These are phyloP conservation scores for Rhingia rostrata DNA, from an alignment of 2,888 invertebrate genomes.

Conservation along the genomic window DNA sequence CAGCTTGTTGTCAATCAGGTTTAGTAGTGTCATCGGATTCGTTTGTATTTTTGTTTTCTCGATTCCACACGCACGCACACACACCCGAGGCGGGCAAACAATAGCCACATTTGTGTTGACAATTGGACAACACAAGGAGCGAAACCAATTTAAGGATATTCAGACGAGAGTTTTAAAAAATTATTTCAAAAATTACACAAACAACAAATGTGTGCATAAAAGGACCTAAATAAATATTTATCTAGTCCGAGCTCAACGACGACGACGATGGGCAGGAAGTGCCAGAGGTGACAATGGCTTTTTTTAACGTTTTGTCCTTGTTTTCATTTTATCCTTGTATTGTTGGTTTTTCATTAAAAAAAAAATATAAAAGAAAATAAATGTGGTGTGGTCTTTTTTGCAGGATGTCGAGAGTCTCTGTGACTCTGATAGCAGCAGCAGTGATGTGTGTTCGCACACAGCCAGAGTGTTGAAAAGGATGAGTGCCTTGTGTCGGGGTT, in stretches of 20 bases:
- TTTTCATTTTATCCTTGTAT: slow-evolving; percentile 56
- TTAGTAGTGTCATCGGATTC: slow-evolving; percentile 49
- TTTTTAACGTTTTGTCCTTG: slow-evolving; percentile 35
- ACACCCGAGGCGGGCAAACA: slow-evolving; percentile 35
- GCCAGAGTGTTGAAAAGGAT: slow-evolving; percentile 46
- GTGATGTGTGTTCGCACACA: not conserved
- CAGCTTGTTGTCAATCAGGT: slow-evolving; percentile 72
- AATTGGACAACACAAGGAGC: slow-evolving; percentile 53
- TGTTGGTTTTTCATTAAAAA: slow-evolving; percentile 69
- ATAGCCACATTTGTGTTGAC: slow-evolving; percentile 50
- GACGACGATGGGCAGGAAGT: slow-evolving; percentile 58
- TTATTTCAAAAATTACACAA: not conserved
- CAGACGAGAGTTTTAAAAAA: slow-evolving; percentile 24
- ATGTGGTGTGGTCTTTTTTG: slow-evolving; percentile 37
- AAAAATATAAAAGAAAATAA: slow-evolving; percentile 53
- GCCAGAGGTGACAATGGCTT: slow-evolving; percentile 68
- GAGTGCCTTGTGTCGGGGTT: slow-evolving; percentile 54
- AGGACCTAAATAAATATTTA: slow-evolving; percentile 63
- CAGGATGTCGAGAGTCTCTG: not conserved
- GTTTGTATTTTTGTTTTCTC: slow-evolving; percentile 16
- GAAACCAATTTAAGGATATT: slow-evolving; percentile 70
- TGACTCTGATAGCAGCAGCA: no score
- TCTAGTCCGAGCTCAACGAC: slow-evolving; percentile 34
- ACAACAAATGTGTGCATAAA: slow-evolving; percentile 17
- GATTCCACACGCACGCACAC: slow-evolving; percentile 37